phyloP scores from a whole-genome alignment of 2,888 invertebrate genomes.

The Orthosia gracilis region DNA sequence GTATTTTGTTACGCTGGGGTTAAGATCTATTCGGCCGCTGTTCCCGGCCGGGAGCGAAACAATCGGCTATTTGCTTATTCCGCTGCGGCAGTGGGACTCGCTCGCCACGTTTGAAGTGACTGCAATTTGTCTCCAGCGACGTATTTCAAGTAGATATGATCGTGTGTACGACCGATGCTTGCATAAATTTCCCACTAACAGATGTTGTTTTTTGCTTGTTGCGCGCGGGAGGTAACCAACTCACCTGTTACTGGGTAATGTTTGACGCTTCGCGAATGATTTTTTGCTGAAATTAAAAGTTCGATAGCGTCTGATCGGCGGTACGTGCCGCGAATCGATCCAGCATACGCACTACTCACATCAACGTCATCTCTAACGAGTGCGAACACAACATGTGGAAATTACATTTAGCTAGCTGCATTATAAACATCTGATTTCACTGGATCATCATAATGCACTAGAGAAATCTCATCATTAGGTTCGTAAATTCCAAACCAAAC shows the following conservation, averaged over 20 bases:
- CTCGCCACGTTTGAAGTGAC: slow-evolving; percentile 86
- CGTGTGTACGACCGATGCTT: slow-evolving; percentile 84
- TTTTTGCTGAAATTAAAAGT: slow-evolving; percentile 88
- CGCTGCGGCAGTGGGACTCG: slow-evolving; percentile 79
- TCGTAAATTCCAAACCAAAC: slow-evolving; percentile 56
- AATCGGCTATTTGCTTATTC: slow-evolving; percentile 85
- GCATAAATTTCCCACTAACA: slow-evolving; percentile 85
- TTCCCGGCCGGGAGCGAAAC: slow-evolving; percentile 75
- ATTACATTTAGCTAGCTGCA: slow-evolving; percentile 27
- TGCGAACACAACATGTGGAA: slow-evolving; percentile 42
- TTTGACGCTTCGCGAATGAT: slow-evolving; percentile 78
- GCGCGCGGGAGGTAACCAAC: slow-evolving; percentile 82
- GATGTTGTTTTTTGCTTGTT: slow-evolving; percentile 84
- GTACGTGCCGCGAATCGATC: slow-evolving; percentile 79
- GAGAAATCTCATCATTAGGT: slow-evolving; percentile 52
- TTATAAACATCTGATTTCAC: slow-evolving; percentile 44
- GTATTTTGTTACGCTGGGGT: slow-evolving; percentile 77
- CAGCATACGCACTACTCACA: slow-evolving; percentile 53
- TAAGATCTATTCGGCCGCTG: slow-evolving; percentile 75
- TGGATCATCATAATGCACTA: slow-evolving; percentile 36
- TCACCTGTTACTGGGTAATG: slow-evolving; percentile 86
- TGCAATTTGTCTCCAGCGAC: slow-evolving; percentile 89
- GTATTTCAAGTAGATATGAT: slow-evolving; percentile 89
- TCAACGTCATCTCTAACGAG: slow-evolving; percentile 50
- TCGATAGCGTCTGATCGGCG: slow-evolving; percentile 80